Percentiles rank a stretch among this genome's conserved stretches.
Conservation (phyloP, 2,888 invertebrate genomes). For the Trisateles emortualis region DNA sequence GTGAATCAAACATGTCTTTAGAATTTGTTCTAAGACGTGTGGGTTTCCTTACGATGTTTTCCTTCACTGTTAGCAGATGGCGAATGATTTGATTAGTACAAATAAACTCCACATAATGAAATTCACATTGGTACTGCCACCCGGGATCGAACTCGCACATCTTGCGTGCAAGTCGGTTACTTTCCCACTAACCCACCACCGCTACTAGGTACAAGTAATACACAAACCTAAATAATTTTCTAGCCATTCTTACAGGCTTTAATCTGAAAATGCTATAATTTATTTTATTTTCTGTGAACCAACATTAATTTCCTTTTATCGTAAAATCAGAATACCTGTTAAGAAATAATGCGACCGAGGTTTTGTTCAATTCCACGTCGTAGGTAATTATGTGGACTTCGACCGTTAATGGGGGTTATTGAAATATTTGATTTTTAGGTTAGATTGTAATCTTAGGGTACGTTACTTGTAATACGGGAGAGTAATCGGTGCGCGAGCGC, state of each 20-base stretch:
- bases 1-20: too few relatives aligned
- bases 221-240: background rate
- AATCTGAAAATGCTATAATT: background rate
- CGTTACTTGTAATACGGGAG: background rate
- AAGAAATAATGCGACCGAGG: background rate
- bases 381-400: background rate
- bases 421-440: background rate
- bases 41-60: too few relatives aligned
- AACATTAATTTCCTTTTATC: background rate
- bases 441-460: constrained; percentile 2
- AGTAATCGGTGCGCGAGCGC: background rate
- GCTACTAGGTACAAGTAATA: background rate
- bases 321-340: background rate
- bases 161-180: too few relatives aligned
- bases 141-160: too few relatives aligned
- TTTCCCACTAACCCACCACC: too few relatives aligned
- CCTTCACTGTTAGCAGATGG: too few relatives aligned
- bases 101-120: too few relatives aligned
- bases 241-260: background rate
- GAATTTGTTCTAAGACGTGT: too few relatives aligned
- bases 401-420: background rate
- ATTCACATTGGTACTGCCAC: too few relatives aligned
- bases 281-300: background rate
- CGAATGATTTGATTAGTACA: too few relatives aligned
- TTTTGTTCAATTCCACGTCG: background rate